These are phyloP conservation scores for Garrulus glandarius DNA, from an alignment of 2,797 vertebrate species.

Conservation along the genomic window DNA sequence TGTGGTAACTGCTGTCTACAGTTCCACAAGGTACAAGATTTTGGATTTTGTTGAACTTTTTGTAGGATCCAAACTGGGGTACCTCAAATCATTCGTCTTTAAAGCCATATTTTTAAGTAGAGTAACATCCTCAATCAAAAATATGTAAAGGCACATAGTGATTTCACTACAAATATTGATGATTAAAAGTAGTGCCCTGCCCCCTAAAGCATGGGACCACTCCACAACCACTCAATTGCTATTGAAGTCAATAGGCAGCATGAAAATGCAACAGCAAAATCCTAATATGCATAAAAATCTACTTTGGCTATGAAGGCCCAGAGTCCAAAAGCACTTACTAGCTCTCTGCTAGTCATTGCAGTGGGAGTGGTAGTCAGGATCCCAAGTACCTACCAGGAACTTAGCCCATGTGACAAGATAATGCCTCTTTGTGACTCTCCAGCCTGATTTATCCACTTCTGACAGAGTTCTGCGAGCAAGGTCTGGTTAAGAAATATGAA, in stretches of 20 bases:
- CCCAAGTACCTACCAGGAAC: neutral
- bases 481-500: slow-evolving; percentile 60
- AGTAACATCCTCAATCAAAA: neutral
- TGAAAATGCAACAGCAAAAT: neutral
- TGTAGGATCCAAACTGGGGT: neutral
- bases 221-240: neutral
- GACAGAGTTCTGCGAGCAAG: neutral
- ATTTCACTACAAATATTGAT: neutral
- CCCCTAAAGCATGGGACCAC: accelerated
- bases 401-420: slow-evolving; percentile 21
- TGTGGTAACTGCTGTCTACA: neutral
- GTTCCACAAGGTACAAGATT: neutral
- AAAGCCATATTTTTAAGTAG: neutral
- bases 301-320: neutral
- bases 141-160: neutral
- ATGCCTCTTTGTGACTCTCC: slow-evolving; percentile 13
- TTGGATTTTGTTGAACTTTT: neutral
- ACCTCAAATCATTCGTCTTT: neutral
- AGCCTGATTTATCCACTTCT: slow-evolving; percentile 44
- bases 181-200: neutral
- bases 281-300: neutral
- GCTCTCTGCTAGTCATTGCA: neutral
- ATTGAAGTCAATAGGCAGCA: neutral
- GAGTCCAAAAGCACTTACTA: neutral
- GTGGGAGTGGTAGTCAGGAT: neutral